A percentile compares a stretch with the other conserved stretches of the same genome.
Evolutionary conservation across 2,888 invertebrate species (phyloP).

Genomic region (Tholera decimalis): DNA sequence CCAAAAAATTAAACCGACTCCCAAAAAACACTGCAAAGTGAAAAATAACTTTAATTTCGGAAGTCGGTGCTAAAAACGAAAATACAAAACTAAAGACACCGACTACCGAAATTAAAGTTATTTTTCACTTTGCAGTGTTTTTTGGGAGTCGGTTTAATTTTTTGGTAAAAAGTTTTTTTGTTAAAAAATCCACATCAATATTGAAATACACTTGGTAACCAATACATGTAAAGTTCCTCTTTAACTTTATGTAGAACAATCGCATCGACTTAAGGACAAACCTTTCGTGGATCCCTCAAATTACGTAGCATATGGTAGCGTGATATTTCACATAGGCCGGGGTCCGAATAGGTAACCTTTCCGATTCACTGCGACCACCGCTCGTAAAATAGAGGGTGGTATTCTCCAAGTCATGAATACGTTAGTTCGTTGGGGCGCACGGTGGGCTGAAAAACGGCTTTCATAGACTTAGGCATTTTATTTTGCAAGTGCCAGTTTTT

Average conservation of each 20-base stretch:
- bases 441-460: too few species aligned
- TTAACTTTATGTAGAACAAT: constrained; percentile 49
- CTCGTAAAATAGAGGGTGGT: constrained; percentile 86
- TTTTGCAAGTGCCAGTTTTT: too few species aligned
- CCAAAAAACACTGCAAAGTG: too few species aligned
- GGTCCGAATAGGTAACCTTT: constrained; percentile 85
- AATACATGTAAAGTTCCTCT: constrained; percentile 35
- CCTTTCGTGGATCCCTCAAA: constrained; percentile 75
- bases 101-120: too few species aligned
- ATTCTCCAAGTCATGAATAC: constrained; percentile 89
- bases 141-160: too few species aligned
- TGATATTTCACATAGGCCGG: constrained; percentile 81
- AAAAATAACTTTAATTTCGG: too few species aligned
- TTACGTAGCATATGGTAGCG: constrained; percentile 79
- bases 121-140: too few species aligned
- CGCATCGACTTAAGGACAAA: constrained; percentile 52
- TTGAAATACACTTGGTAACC: constrained; percentile 17
- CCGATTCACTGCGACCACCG: constrained; percentile 84
- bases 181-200: neutral
- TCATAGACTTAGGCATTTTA: too few species aligned
- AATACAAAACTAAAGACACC: too few species aligned
- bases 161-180: too few species aligned
- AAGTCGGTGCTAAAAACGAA: too few species aligned
- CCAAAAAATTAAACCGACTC: too few species aligned
- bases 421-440: constrained; percentile 82